Evolutionary conservation across 1,140 invertebrate species (phyloP), one percentile per base, ranked within the genome.

Genomic region (Pseudoatta argentina): DNA sequence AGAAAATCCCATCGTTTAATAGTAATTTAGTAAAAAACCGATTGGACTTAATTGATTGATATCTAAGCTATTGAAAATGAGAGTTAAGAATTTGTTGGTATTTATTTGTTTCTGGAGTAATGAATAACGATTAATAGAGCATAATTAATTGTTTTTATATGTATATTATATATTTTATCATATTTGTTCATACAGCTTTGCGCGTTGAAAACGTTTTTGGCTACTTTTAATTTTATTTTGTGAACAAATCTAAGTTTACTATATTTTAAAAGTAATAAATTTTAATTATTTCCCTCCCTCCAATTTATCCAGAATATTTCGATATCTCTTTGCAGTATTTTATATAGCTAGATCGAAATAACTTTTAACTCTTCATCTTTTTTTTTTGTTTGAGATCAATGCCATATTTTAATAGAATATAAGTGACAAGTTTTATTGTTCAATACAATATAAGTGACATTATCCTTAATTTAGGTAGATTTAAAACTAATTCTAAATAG

Each of bases 181-280:
- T 34, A 34, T 75, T 75, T 59, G 8, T 21, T 44, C 24, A n/a
- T 59, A 39, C 30, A 59, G 14, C 34, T 44, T 67, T 69, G 21
- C 21, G 34, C n/a, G 16, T 55, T 61, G 59, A 24, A 48, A 48
- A 55, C 1, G 10, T 55, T 72, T 72, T 57, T n/a, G 0, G 27
- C 34, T 73, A 34, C n/a, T 57, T 73, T 73, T 57, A 14, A 34
- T 34, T 73, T 73, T 39, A 73, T 34, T 73, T 57, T 14, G 8
- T 18, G 18, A 34, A 12, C 64, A 30, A 72, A 73, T 55, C 48
- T 0, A 3, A 8, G 8, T 30, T 71, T 71, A 21, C 16, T 34
- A 2, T 57, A 73, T 30, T 73, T 73, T 5, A 18, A 57, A 5
- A 34, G 18, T 21, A 57, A 55, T 73, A 55, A 21, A n/a, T 34